Conservation (phyloP, 2,113 vertebrate genomes). For the Amphilophus citrinellus region DNA sequence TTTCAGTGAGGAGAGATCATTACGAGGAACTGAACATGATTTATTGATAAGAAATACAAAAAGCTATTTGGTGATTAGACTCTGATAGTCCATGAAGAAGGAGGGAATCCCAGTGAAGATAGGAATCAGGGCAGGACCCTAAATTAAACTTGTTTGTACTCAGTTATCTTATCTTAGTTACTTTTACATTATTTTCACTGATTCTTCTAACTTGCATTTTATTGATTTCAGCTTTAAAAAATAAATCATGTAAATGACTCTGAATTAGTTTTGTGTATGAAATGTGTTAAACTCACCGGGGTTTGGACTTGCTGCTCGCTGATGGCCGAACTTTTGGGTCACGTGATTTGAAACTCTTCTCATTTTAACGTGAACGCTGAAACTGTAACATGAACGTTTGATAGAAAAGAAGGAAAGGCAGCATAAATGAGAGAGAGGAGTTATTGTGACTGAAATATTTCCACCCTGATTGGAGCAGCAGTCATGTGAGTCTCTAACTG, state of each 20-base stretch:
- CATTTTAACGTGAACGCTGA: too few relatives aligned
- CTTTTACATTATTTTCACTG: background rate
- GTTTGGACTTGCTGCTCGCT: background rate
- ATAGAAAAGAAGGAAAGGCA: background rate
- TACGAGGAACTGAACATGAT: too few relatives aligned
- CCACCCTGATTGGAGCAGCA: background rate
- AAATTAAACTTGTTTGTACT: background rate
- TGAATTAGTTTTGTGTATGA: background rate
- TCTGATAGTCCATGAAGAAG: too few relatives aligned
- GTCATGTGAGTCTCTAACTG: background rate
- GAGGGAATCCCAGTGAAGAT: too few relatives aligned
- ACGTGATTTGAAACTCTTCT: background rate
- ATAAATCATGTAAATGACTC: too few relatives aligned
- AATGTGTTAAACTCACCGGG: background rate
- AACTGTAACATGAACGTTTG: background rate
- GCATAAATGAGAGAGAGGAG: background rate
- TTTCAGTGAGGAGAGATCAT: too few relatives aligned
- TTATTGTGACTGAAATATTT: background rate
- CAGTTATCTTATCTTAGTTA: accelerated
- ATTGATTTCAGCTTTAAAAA: background rate
- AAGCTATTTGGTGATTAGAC: too few relatives aligned
- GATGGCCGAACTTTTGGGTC: background rate
- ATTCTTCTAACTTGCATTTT: background rate
- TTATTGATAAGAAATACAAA: too few relatives aligned
- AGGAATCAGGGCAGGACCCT: too few relatives aligned